phyloP scores from a whole-genome alignment of 1,140 invertebrate genomes.

The Phortica variegata region DNA sequence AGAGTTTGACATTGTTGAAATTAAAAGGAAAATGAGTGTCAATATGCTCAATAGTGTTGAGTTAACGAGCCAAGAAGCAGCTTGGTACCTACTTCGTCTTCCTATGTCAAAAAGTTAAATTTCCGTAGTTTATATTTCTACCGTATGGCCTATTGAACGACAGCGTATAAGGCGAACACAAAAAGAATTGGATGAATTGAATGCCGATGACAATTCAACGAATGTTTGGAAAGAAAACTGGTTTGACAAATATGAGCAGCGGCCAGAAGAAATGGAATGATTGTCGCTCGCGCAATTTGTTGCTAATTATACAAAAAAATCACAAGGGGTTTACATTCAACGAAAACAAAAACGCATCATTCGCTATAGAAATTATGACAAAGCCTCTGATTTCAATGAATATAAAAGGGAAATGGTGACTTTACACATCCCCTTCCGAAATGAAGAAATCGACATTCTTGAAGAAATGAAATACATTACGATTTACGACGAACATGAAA shows the following conservation, averaged over 20 bases:
- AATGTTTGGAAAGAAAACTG: conserved; percentile 41
- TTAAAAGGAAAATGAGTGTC: conserved; percentile 33
- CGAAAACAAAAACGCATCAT: background rate
- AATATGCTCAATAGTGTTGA: conserved; percentile 29
- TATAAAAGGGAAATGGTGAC: conserved; percentile 52
- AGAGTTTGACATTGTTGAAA: conserved; percentile 45
- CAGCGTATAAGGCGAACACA: background rate
- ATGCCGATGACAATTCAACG: conserved; percentile 17
- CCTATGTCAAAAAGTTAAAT: conserved; percentile 33
- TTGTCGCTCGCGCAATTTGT: conserved; percentile 38
- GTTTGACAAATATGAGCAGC: conserved; percentile 37
- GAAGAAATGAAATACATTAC: conserved; percentile 42
- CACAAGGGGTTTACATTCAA: background rate
- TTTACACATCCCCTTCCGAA: conserved; percentile 40
- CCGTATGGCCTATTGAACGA: conserved; percentile 2
- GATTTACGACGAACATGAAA: conserved; percentile 44
- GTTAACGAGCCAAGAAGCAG: conserved; percentile 40
- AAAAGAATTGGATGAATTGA: conserved; percentile 12
- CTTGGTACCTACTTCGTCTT: conserved; percentile 36
- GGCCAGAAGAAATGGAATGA: conserved; percentile 26
- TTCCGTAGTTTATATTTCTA: background rate
- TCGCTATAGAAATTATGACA: conserved; percentile 10
- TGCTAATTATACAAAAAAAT: conserved; percentile 24
- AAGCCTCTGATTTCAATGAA: conserved; percentile 41
- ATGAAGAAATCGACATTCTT: conserved; percentile 45